Evolutionary conservation across 2,113 vertebrate genomes (phyloP), one percentile per base, ranked within the genome.

Genomic region (Aspidoscelis tigris): DNA sequence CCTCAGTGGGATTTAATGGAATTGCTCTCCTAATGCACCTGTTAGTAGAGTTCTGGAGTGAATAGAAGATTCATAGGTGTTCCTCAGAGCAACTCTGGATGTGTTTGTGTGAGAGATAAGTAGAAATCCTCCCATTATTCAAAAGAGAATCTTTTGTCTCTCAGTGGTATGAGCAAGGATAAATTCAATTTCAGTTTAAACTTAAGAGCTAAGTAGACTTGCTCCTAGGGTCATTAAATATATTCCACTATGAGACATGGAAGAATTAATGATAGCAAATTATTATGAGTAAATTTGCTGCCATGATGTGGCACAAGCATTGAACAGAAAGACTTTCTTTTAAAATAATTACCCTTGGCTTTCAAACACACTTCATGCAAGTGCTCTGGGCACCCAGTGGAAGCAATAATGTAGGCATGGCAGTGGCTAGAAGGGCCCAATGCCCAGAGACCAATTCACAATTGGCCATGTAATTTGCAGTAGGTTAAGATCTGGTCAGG

Each of bases 321-420:
- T 82, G 77, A 21, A 26, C 81, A 88, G 76, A 66, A 26, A 64
- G 39, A 47, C 88, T 39, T 83, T 84, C 89, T 50, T 50, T 50
- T 50, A 50, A 50, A 33, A 33, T 33, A 33, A 33, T 33, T 33
- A 33, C 33, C 33, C 33, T 33, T 33, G 33, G 33, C 33, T 33
- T 69, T 78, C 87, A 24, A 82, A 72, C 24, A n/a, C 65, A 83
- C 84, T 84, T 91, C 78, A 58, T 68, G 24, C 66, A 68, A 26
- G 24, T 26, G 26, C 26, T 68, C 26, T 50, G 47, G 8, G 47
- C 5, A 9, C 47, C 24, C 26, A 68, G 33, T 33, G 22, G 24
- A 12, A 26, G 26, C 66, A 68, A 26, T 10, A 24, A 68, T 10
- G 66, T 33, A 33, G 33, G 33, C 33, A 33, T 33, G 33, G 33